Conservation (phyloP, 2,888 invertebrate genomes). For the Sarcophaga carnaria region DNA sequence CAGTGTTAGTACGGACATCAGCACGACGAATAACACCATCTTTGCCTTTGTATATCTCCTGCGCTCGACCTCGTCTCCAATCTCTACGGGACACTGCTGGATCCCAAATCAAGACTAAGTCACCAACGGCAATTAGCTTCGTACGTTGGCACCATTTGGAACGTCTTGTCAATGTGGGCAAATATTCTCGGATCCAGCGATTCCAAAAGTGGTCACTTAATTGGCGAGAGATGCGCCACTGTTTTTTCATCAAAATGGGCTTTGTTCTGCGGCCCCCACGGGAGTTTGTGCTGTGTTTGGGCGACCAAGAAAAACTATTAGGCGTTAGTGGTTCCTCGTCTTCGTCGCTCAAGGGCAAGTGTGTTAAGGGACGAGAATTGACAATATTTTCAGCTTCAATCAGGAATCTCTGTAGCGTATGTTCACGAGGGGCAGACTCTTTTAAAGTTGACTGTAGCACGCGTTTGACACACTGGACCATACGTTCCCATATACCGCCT, state of each 20-base stretch:
- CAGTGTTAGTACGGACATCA: slow-evolving; percentile 66
- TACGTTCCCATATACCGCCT: too few species aligned
- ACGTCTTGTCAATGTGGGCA: not conserved
- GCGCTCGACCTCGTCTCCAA: slow-evolving; percentile 61
- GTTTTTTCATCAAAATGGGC: too few species aligned
- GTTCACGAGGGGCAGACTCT: slow-evolving; percentile 12
- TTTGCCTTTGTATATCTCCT: slow-evolving; percentile 39
- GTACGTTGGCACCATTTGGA: slow-evolving; percentile 57
- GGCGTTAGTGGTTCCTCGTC: slow-evolving; percentile 39
- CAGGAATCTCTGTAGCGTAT: slow-evolving; percentile 10
- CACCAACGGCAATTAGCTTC: slow-evolving; percentile 46
- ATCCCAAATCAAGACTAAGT: slow-evolving; percentile 36
- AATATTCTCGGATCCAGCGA: too few species aligned
- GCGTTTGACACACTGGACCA: too few species aligned
- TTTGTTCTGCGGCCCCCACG: not conserved
- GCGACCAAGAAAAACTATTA: slow-evolving; percentile 35
- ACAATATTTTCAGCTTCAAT: not conserved
- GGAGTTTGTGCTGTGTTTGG: slow-evolving; percentile 31
- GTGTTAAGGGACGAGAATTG: too few species aligned
- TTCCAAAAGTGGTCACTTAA: too few species aligned
- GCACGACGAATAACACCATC: slow-evolving; percentile 53
- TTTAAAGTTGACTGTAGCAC: not conserved
- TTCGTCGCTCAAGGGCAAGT: not conserved
- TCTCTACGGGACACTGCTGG: slow-evolving; percentile 7
- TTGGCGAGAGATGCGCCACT: too few species aligned